Evolutionary conservation across 1,140 invertebrate species (phyloP).

Genomic region (Philaenus spumarius): DNA sequence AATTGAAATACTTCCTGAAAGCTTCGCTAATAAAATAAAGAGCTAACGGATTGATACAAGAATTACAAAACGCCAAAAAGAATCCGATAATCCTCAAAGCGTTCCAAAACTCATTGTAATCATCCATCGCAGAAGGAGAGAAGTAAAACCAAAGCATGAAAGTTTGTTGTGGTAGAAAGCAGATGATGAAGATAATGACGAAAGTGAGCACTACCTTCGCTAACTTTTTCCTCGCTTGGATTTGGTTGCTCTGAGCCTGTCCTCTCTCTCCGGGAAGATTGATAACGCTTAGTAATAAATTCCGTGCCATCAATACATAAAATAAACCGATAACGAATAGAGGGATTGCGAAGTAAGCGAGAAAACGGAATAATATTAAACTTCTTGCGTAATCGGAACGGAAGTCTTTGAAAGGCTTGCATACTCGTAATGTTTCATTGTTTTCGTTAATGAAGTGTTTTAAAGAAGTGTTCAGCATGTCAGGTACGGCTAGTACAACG

Average conservation of each 20-base stretch:
- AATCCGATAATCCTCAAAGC: slow-evolving; percentile 77
- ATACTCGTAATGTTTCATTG: slow-evolving; percentile 54
- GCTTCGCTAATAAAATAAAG: slow-evolving; percentile 87
- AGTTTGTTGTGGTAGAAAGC: slow-evolving; percentile 80
- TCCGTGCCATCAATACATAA: slow-evolving; percentile 81
- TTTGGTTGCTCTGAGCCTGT: slow-evolving; percentile 50
- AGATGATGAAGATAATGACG: slow-evolving; percentile 87
- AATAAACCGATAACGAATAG: slow-evolving; percentile 76
- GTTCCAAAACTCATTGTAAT: slow-evolving; percentile 80
- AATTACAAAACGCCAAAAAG: slow-evolving; percentile 83
- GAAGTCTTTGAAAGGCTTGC: slow-evolving; percentile 53
- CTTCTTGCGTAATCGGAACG: slow-evolving; percentile 45
- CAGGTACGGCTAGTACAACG: slow-evolving; percentile 69
- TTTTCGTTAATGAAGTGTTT: slow-evolving; percentile 40
- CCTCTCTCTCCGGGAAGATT: slow-evolving; percentile 68
- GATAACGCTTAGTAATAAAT: slow-evolving; percentile 70
- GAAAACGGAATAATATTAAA: slow-evolving; percentile 51
- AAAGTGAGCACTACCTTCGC: slow-evolving; percentile 91
- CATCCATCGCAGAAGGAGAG: slow-evolving; percentile 55
- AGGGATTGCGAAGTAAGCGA: slow-evolving; percentile 80
- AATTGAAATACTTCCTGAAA: slow-evolving; percentile 86
- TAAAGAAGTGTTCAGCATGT: slow-evolving; percentile 65
- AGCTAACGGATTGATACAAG: slow-evolving; percentile 88
- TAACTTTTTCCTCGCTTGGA: slow-evolving; percentile 58
- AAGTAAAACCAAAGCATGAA: slow-evolving; percentile 85